Conservation (phyloP, 1,140 invertebrate genomes). For the Leptinotarsa lineolata region DNA sequence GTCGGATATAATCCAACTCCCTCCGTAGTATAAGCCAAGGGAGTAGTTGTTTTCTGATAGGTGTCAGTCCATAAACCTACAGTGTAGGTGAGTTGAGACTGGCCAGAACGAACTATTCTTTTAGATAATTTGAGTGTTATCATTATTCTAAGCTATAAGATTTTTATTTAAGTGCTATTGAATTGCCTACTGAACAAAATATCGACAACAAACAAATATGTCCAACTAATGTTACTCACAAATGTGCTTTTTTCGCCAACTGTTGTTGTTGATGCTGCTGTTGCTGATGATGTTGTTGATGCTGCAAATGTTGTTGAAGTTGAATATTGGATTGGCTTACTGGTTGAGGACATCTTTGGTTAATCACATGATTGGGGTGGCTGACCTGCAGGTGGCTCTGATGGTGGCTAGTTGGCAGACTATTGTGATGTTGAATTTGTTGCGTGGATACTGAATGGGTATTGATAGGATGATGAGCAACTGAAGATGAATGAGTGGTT, state of each 20-base stretch:
- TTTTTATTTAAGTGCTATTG: no score
- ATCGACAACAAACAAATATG: no score
- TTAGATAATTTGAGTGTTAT: no score
- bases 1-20: no score
- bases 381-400: constrained; percentile 4
- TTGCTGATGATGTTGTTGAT: constrained; percentile 33
- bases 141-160: no score
- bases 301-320: constrained; percentile 33
- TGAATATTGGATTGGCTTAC: constrained; percentile 17
- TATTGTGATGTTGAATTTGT: constrained; percentile 11
- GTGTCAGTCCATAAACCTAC: no score
- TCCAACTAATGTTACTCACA: constrained; percentile 36
- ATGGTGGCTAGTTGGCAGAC: not conserved
- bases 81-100: no score
- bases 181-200: no score
- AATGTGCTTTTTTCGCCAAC: constrained; percentile 43
- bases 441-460: constrained; percentile 9
- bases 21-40: no score
- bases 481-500: not conserved
- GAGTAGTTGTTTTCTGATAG: no score
- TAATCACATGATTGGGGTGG: constrained; percentile 33
- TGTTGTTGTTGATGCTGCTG: constrained; percentile 33
- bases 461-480: not conserved
- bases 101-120: no score
- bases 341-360: constrained; percentile 27